Percentiles rank a stretch among this genome's conserved stretches.
These are phyloP conservation scores for Aleiodes testaceus DNA, from an alignment of 2,888 invertebrate species.

Conservation along the genomic window DNA sequence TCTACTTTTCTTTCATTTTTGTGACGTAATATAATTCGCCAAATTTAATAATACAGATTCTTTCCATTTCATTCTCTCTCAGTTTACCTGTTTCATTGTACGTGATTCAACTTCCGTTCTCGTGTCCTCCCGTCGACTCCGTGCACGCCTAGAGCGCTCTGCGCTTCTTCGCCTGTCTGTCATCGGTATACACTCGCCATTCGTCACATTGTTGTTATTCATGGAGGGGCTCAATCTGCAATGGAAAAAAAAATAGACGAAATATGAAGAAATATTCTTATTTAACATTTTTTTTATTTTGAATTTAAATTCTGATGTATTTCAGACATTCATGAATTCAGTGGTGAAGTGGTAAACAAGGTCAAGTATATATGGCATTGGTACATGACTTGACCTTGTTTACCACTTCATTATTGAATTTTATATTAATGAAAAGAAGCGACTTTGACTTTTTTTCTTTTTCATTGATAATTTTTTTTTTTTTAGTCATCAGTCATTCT, in stretches of 20 bases:
- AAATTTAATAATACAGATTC: background rate
- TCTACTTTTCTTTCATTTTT: too few species aligned
- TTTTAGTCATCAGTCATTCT: too few species aligned
- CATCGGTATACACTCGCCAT: constrained; percentile 65
- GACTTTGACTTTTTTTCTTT: too few species aligned
- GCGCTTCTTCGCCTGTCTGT: constrained; percentile 58
- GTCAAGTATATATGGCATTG: too few species aligned
- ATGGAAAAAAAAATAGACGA: constrained; percentile 41
- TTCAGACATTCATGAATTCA: too few species aligned
- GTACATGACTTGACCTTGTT: too few species aligned
- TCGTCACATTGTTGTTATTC: constrained; percentile 51
- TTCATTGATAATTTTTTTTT: too few species aligned
- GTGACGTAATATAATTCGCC: too few species aligned
- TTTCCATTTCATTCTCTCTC: background rate
- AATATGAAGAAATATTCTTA: constrained; percentile 8
- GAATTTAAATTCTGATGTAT: too few species aligned
- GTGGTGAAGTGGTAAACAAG: too few species aligned
- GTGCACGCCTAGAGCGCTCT: constrained; percentile 60
- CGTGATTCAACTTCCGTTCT: constrained; percentile 67
- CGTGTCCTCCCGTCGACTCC: constrained; percentile 60
- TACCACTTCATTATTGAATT: too few species aligned
- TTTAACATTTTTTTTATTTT: background rate
- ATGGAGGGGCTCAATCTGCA: constrained; percentile 59
- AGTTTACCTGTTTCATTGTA: constrained; percentile 69
- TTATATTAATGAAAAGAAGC: too few species aligned